Base-by-base conservation (phyloP, 2,888 invertebrate genomes). In the Euphydryas editha region DNA sequence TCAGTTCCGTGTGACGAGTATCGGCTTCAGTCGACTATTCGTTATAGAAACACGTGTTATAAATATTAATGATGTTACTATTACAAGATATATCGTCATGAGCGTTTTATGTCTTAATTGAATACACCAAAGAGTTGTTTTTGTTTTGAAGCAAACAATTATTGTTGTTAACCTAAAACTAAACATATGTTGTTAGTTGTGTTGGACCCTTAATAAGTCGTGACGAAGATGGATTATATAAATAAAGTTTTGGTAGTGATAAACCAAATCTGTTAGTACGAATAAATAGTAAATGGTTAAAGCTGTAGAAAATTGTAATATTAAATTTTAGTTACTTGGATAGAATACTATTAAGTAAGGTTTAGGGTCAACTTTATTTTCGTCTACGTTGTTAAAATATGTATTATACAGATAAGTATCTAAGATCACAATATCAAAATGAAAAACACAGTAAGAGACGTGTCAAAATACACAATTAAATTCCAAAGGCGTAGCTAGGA, bases 191-290 rank as follows among this genome's bases (percentile, higher is more conserved):
- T 62, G 13, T 15, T 59, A 30, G 54, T 51, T 49, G 51, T 56
- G 39, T 65, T 30, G 76, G 79, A 83, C 87, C 86, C 88, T 89
- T 86, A 84, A 84, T 72, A 79, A 82, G 80, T 87, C 85, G 86
- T 88, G 84, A 79, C 30, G 5, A 30, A 30, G 30, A 30, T 30
- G 30, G 30, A 30, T 30, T 30, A 30, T 8, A 30, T 7, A 7
- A 7, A 2, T 30, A 5, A 1, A 30, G 5, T 30, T 30, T 30
- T 30, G 30, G 30, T 30, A 30, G 30, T 8, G 6, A 7, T 80
- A 79, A 79, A 75, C 75, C 75, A 69, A 75, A 80, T 75, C 54
- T 37, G 30, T 56, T 46, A 59, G 30, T 30, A n/a, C n/a, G n/a
- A n/a, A n/a, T n/a, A 30, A 30, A 30, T 30, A 7, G 30, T 30